Percentiles rank a stretch among this genome's conserved stretches.
These are phyloP conservation scores for Mamestra configurata DNA, from an alignment of 1,140 invertebrate species.

Conservation along the genomic window DNA sequence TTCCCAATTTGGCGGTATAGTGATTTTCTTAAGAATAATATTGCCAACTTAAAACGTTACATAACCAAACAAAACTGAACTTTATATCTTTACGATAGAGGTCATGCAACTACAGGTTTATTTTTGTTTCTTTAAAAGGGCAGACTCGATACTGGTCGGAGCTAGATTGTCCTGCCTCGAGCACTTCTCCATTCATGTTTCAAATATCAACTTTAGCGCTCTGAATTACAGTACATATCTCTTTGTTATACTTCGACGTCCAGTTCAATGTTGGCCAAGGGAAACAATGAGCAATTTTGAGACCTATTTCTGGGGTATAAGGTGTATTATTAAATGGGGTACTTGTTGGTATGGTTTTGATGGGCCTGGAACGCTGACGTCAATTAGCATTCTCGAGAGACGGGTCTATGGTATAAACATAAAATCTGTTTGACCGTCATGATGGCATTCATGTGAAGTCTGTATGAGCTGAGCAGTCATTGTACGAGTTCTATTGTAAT, in stretches of 20 bases:
- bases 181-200: constrained; percentile 53
- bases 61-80: constrained; percentile 30
- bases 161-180: constrained; percentile 66
- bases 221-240: not conserved
- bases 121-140: constrained; percentile 59
- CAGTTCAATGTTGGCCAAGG: not conserved
- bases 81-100: constrained; percentile 23
- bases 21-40: constrained; percentile 62
- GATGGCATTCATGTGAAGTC: constrained; percentile 37
- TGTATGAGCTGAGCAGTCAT: constrained; percentile 2
- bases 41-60: constrained; percentile 25
- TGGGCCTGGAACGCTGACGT: constrained; percentile 53
- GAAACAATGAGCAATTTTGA: not conserved
- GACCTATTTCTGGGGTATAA: constrained; percentile 3
- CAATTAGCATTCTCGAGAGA: constrained; percentile 65
- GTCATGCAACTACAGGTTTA: constrained; percentile 5
- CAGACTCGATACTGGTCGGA: constrained; percentile 64
- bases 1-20: constrained; percentile 67
- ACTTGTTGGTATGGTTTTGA: constrained; percentile 50
- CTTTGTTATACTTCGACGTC: not conserved
- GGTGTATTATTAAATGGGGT: constrained; percentile 11
- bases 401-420: constrained; percentile 53
- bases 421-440: constrained; percentile 55
- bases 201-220: constrained; percentile 30
- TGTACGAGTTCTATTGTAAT: constrained; percentile 16